A percentile compares a stretch with the other conserved stretches of the same genome.
Conservation (phyloP, 2,113 vertebrate species). For the Xenus cinereus region DNA sequence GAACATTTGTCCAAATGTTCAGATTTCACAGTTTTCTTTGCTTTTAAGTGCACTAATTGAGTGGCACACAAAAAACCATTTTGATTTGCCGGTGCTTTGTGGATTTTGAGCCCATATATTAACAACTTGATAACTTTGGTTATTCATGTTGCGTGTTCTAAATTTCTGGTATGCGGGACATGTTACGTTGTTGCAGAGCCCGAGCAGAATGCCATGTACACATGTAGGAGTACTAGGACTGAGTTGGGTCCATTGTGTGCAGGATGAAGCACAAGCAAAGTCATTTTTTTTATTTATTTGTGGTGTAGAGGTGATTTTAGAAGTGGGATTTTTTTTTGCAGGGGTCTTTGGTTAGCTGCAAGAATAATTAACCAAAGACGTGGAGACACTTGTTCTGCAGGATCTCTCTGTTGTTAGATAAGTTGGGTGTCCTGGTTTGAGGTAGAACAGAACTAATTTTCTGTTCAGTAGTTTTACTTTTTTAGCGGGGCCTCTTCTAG, state of each 20-base stretch:
- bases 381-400: background rate
- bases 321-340: background rate
- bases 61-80: background rate
- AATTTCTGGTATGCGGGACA: background rate
- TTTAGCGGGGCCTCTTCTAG: background rate
- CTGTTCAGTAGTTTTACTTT: no score
- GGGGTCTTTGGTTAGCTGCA: background rate
- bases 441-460: no score
- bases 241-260: background rate
- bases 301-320: background rate
- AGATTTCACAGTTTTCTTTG: background rate
- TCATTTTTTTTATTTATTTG: background rate
- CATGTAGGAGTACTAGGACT: background rate
- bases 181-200: background rate
- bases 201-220: fast-evolving
- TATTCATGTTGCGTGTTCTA: background rate
- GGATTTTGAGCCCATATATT: background rate
- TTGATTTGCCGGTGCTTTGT: background rate
- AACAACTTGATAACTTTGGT: background rate
- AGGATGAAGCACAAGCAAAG: background rate
- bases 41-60: background rate
- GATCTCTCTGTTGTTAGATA: background rate
- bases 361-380: background rate
- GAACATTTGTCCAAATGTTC: background rate
- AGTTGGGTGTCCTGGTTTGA: background rate